Evolutionary conservation across 2,888 invertebrate genomes (phyloP), one percentile per base, ranked within the genome.

Genomic region (Xylota segnis): DNA sequence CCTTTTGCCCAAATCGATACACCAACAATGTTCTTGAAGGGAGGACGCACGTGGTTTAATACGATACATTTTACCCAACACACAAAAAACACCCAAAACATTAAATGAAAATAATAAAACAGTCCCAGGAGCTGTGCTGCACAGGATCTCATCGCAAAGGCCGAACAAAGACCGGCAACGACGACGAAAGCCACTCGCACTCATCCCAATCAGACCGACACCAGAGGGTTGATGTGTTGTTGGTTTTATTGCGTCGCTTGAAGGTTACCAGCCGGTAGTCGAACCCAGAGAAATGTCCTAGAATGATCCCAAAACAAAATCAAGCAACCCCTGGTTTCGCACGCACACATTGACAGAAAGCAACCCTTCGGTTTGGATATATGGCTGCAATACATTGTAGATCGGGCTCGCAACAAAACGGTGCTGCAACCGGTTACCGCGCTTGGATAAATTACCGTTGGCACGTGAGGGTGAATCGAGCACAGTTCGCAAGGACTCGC

Each of bases 401-500:
- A 86, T 86, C 84, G 58, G 59, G 76, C 76, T 72, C 59, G 37
- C 27, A 56, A 66, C 45, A 66, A 66, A 72, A 52, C 66, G 54
- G 43, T 68, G 72, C 29, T 86, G 86, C 82, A 86, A 86, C 82
- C 82, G 50, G 75, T 43, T 83, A 87, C 87, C 89, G 89, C 91
- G 91, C 91, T 91, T 90, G 91, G 89, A 89, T 89, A 91, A 90
- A 90, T 90, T 90, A 90, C 90, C 90, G 89, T 91, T 89, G 90
- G 89, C 89, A 90, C 89, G 90, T 91, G 89, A 89, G 91, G 91
- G 90, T 91, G 91, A 89, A 89, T 89, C 61, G 58, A 72, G 40
- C 29, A 58, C 23, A 65, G 43, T 65, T 71, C 65, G 65, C 43
- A 77, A 79, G 68, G 65, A 68, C 70, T 66, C 72, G 65, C 65